Conservation (phyloP, 2,797 vertebrate genomes). For the Lerista edwardsae region DNA sequence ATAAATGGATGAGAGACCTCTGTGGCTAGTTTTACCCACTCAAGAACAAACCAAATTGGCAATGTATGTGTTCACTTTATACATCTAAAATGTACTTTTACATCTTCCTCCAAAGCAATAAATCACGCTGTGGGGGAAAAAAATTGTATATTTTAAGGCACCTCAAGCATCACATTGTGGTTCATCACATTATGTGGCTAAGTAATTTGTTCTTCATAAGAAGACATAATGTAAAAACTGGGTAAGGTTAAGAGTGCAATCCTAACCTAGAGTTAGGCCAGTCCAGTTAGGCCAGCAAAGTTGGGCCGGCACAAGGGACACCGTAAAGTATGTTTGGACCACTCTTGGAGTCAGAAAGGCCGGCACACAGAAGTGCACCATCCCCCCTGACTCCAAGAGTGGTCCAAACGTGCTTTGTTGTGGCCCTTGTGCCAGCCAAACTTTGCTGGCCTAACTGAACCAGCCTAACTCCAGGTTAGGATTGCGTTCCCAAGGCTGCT, state of each 20-base stretch:
- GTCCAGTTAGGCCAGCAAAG: too few species aligned
- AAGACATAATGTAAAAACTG: not conserved
- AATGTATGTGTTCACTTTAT: not conserved
- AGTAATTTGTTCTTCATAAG: not conserved
- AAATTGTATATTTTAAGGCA: not conserved
- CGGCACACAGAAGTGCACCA: too few species aligned
- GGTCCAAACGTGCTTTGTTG: too few species aligned
- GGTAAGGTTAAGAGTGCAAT: not conserved
- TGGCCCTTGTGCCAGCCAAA: too few species aligned
- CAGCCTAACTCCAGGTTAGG: too few species aligned
- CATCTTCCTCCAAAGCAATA: not conserved
- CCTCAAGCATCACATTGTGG: not conserved
- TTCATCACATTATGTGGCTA: not conserved
- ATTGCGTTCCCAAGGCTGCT: too few species aligned
- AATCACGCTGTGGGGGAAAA: not conserved
- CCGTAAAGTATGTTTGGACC: too few species aligned
- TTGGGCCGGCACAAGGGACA: too few species aligned
- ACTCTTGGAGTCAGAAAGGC: too few species aligned
- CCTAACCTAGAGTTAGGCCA: too few species aligned
- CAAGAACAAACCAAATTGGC: not conserved
- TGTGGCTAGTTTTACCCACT: conserved; percentile 24
- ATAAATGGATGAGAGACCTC: conserved; percentile 20
- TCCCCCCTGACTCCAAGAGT: too few species aligned
- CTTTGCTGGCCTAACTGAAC: too few species aligned
- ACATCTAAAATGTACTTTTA: not conserved